Evolutionary conservation across 1,140 invertebrate genomes (phyloP).

Genomic region (Meloidogyne chitwoodi): DNA sequence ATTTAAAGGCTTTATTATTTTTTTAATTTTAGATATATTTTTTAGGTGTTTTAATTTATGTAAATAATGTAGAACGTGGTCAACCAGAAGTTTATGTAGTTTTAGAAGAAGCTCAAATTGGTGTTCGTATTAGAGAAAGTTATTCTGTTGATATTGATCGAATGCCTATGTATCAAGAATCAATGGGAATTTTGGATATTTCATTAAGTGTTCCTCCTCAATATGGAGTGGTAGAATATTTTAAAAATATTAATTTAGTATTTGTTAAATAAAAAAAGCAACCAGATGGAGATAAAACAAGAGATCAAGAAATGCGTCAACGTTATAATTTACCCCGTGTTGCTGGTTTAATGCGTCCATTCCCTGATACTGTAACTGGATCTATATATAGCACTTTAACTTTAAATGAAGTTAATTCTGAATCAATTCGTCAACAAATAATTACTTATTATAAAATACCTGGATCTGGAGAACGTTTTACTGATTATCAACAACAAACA

Average conservation of each 20-base stretch:
- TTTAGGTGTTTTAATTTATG: constrained; percentile 57
- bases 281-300: constrained; percentile 51
- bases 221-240: constrained; percentile 54
- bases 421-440: constrained; percentile 43
- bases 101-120: constrained; percentile 60
- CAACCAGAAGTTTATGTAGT: constrained; percentile 59
- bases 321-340: constrained; percentile 45
- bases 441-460: constrained; percentile 44
- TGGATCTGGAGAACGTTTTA: constrained; percentile 38
- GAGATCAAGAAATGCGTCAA: constrained; percentile 44
- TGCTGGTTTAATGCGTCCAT: constrained; percentile 44
- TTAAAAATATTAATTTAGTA: neutral
- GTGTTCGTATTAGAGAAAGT: constrained; percentile 54
- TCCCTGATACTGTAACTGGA: constrained; percentile 45
- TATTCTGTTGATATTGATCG: constrained; percentile 59
- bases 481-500: constrained; percentile 37
- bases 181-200: constrained; percentile 58
- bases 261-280: constrained; percentile 26
- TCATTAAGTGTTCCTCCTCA: constrained; percentile 54
- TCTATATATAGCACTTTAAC: constrained; percentile 42
- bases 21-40: neutral
- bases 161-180: constrained; percentile 57
- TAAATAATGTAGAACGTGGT: constrained; percentile 59
- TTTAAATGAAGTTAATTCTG: constrained; percentile 47
- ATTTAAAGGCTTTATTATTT: constrained; percentile 42